Percentiles rank a stretch among this genome's conserved stretches.
Conservation (phyloP, 1,140 invertebrate species). For the Drosophila melanica region DNA sequence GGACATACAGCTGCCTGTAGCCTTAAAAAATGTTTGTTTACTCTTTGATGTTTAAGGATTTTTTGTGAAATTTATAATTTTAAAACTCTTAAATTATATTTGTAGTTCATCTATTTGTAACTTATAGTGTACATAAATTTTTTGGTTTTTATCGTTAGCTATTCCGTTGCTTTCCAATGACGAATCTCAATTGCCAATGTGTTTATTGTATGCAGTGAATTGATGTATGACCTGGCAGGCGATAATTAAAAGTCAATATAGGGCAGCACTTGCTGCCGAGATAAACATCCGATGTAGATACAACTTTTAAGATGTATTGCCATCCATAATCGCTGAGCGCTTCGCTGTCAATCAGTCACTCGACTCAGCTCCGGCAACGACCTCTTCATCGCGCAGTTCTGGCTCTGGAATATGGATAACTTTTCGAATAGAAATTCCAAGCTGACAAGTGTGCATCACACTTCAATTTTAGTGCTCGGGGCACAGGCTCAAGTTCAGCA, state of each 20-base stretch:
- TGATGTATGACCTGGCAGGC: conserved; percentile 29
- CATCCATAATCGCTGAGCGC: conserved; percentile 72
- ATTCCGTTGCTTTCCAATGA: not conserved
- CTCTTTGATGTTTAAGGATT: too few relatives aligned
- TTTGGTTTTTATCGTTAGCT: not conserved
- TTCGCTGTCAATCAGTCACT: conserved; percentile 68
- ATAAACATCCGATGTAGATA: conserved; percentile 52
- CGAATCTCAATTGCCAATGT: conserved; percentile 9
- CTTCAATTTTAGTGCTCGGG: conserved; percentile 37
- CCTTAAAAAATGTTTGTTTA: not conserved
- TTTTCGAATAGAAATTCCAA: conserved; percentile 68
- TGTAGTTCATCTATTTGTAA: too few relatives aligned
- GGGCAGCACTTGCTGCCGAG: conserved; percentile 24
- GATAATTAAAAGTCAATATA: conserved; percentile 73
- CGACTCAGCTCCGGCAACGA: conserved; percentile 11
- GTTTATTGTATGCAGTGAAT: conserved; percentile 11
- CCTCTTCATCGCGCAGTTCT: conserved; percentile 13
- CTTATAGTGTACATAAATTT: too few relatives aligned
- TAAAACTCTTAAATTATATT: too few relatives aligned
- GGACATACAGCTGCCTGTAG: not conserved
- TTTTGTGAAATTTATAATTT: too few relatives aligned
- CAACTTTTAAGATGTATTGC: conserved; percentile 67
- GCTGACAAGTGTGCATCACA: conserved; percentile 61
- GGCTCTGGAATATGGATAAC: conserved; percentile 59
- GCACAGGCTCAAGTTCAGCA: conserved; percentile 9